Base-by-base conservation (phyloP, 2,888 invertebrate genomes). In the Parnassius orleans region DNA sequence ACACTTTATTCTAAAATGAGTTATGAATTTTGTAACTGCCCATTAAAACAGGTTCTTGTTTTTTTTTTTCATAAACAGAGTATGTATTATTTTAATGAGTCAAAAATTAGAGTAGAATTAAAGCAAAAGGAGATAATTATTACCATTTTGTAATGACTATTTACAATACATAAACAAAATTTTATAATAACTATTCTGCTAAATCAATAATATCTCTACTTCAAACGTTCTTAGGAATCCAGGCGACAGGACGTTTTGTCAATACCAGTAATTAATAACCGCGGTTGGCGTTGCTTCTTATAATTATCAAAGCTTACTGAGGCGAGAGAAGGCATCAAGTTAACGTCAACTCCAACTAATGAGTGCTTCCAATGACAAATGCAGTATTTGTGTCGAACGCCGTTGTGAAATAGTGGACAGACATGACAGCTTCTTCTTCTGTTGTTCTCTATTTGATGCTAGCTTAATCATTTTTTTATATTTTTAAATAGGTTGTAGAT, bases 321-420 rank as follows among this genome's bases (percentile, higher is more conserved):
- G 73, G 73, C 81, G 79, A 80, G 77, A 80, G 81, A 77, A 72
- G 77, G 83, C 79, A 82, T 90, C 88, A 86, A 88, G 88, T 89
- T 87, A 83, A 87, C 86, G 88, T 90, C 88, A 87, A 78, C 83
- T 83, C 77, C 77, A 80, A 85, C 88, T 87, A 90, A 90, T 89
- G 88, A 89, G 81, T 80, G 78, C 78, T 86, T 76, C 77, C 76
- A 78, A 85, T 88, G 89, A 90, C 87, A 88, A 88, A 90, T 89
- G 87, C 81, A 79, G 80, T 77, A 79, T 84, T 84, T 75, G 78
- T 76, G 75, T 75, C 73, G 68, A 64, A 57, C 48, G 70, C 74
- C 72, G 72, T 72, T 71, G 68, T 70, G 68, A 79, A 78, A 78
- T 84, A 83, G 71, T 33, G 79, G 71, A 76, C 80, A 72, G 80